Base-by-base conservation (phyloP, 1,140 invertebrate genomes). In the Drosophila leontia region DNA sequence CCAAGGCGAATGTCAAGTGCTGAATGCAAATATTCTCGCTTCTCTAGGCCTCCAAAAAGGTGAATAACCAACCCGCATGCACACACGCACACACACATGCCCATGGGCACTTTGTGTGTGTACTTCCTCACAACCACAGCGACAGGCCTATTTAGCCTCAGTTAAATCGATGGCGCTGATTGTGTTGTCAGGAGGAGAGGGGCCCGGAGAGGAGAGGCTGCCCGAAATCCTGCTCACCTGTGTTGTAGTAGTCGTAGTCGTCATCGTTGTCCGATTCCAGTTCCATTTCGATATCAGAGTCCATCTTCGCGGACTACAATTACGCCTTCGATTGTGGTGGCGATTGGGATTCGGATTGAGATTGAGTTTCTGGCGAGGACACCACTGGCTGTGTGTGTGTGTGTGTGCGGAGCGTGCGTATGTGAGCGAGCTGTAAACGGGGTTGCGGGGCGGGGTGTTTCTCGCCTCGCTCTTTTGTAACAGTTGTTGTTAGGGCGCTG, bases 1-100 rank as follows among this genome's bases (percentile, higher is more conserved):
- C 62, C 48, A 90, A 84, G 84, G 85, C 84, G 85, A 88, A 88
- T 88, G 84, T 90, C 84, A 88, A 88, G 84, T 75, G 69, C 80
- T 69, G 76, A 80, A 84, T 90, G 85, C 78, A 75, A 75, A 80
- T 56, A 56, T 64, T 75, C 34, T 59, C 62, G 35, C 58, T 47
- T 50, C 67, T 56, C 63, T 67, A 48, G 59, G 60, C 65, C 35
- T 45, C 45, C 56, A 51, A 87, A 79, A 85, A 88, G 85, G 85
- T 88, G 80, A 88, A 88, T 78, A 88, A 90, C 84, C 84, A 87
- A 87, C 64, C 60, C 60, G 69, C 68, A 69, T 75, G 51, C 48
- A 56, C 80, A 65, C 56, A 50, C 58, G 34, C 51, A 35, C 23
- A 59, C 60, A 61, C 15, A 69, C 32, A 50, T 17, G 47, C 37